Evolutionary conservation across 2,888 invertebrate genomes (phyloP).

Genomic region (Sminthurides aquaticus): DNA sequence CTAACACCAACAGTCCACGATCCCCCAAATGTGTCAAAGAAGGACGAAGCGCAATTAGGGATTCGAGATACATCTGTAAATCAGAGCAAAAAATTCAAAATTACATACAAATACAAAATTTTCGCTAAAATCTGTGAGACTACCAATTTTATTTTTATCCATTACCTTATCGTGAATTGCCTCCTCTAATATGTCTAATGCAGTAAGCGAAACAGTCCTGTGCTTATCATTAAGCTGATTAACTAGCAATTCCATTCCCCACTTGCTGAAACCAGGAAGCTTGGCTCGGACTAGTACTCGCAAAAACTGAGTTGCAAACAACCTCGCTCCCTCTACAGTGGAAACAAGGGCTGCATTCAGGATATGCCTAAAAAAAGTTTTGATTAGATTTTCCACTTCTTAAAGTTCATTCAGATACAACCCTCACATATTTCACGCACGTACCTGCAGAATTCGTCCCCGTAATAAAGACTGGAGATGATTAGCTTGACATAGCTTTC

Average conservation of each 20-base stretch:
- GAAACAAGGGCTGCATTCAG: constrained; percentile 52
- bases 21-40: constrained; percentile 62
- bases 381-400: constrained; percentile 1
- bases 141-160: neutral
- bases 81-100: constrained; percentile 27
- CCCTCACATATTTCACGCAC: constrained; percentile 5
- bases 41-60: constrained; percentile 67
- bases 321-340: constrained; percentile 54
- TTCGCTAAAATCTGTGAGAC: neutral
- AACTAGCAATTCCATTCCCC: constrained; percentile 79
- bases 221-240: constrained; percentile 78
- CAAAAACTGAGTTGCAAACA: constrained; percentile 88
- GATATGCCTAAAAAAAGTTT: constrained; percentile 48
- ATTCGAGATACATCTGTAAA: constrained; percentile 64
- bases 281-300: constrained; percentile 74
- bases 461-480: constrained; percentile 83
- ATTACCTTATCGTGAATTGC: constrained; percentile 81
- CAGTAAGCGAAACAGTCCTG: constrained; percentile 68
- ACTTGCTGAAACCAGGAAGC: constrained; percentile 59
- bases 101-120: neutral
- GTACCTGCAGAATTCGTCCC: constrained; percentile 46
- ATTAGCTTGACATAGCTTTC: constrained; percentile 90
- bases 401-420: neutral
- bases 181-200: constrained; percentile 78
- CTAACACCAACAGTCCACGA: constrained; percentile 66